Percentiles rank a stretch among this genome's conserved stretches.
Conservation (phyloP, 2,888 invertebrate genomes). For the Cephus runcator region DNA sequence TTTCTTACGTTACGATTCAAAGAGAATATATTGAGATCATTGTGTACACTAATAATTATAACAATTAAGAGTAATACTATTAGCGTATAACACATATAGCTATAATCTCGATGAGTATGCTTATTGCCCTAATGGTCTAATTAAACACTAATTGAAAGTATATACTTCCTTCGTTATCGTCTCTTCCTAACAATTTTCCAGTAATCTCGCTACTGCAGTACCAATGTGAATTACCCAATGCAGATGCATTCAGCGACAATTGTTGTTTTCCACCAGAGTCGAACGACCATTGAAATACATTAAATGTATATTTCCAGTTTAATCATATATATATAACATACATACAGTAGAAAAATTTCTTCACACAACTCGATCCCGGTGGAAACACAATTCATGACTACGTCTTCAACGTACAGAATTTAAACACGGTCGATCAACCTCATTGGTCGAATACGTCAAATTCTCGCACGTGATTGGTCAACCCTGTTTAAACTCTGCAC, state of each 20-base stretch:
- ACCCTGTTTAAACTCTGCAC: not conserved
- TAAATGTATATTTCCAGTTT: not conserved
- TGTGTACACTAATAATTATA: conserved; percentile 48
- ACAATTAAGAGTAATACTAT: conserved; percentile 9
- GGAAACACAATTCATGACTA: not conserved
- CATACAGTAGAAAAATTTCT: not conserved
- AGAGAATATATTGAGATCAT: conserved; percentile 30
- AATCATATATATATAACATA: not conserved
- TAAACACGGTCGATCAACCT: not conserved
- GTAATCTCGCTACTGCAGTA: not conserved
- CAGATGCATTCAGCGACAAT: not conserved
- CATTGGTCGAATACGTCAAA: not conserved
- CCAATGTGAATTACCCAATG: not conserved
- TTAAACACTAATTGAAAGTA: conserved; percentile 55
- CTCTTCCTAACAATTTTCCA: not conserved
- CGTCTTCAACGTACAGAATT: not conserved
- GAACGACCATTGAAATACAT: not conserved
- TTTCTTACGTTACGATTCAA: conserved; percentile 44
- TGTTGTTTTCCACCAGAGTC: not conserved
- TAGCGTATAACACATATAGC: conserved; percentile 22
- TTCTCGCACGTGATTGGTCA: not conserved
- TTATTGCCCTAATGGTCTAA: conserved; percentile 49
- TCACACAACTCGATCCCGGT: not conserved
- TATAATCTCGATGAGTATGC: conserved; percentile 32
- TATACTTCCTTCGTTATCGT: conserved; percentile 7